These are phyloP conservation scores for Akabosia matsudoensis DNA, from an alignment of 1,140 invertebrate species.

Conservation along the genomic window DNA sequence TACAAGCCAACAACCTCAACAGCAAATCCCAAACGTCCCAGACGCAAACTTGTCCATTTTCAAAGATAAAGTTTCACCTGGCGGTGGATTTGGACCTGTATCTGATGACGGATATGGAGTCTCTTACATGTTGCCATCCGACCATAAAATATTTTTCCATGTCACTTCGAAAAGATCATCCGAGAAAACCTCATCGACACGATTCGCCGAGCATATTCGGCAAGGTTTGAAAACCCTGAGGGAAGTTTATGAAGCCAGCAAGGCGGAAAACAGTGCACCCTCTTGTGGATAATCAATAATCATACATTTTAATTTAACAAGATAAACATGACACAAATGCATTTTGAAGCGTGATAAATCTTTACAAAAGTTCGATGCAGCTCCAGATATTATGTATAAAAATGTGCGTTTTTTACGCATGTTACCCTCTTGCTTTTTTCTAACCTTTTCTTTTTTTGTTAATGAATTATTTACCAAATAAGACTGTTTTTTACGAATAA, in stretches of 20 bases:
- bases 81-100: conserved; percentile 59
- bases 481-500: neutral
- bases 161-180: conserved; percentile 55
- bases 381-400: too few relatives aligned
- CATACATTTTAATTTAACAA: too few relatives aligned
- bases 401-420: too few relatives aligned
- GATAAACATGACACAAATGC: too few relatives aligned
- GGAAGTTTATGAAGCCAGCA: conserved; percentile 36
- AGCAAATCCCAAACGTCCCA: conserved; percentile 54
- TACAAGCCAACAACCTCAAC: conserved; percentile 58
- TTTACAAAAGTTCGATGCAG: too few relatives aligned
- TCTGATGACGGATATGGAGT: conserved; percentile 58
- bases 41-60: conserved; percentile 53
- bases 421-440: too few relatives aligned
- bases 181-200: conserved; percentile 51
- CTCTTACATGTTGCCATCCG: conserved; percentile 57
- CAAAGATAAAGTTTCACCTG: conserved; percentile 53
- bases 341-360: too few relatives aligned
- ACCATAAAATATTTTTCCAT: conserved; percentile 57
- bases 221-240: conserved; percentile 53
- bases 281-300: too few relatives aligned
- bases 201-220: conserved; percentile 53
- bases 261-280: neutral
- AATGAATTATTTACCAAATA: neutral
- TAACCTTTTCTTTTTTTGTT: too few relatives aligned